A percentile compares a stretch with the other conserved stretches of the same genome.
These are phyloP conservation scores for Marmota flaviventris DNA, from an alignment of 2,113 vertebrate species.

Conservation along the genomic window DNA sequence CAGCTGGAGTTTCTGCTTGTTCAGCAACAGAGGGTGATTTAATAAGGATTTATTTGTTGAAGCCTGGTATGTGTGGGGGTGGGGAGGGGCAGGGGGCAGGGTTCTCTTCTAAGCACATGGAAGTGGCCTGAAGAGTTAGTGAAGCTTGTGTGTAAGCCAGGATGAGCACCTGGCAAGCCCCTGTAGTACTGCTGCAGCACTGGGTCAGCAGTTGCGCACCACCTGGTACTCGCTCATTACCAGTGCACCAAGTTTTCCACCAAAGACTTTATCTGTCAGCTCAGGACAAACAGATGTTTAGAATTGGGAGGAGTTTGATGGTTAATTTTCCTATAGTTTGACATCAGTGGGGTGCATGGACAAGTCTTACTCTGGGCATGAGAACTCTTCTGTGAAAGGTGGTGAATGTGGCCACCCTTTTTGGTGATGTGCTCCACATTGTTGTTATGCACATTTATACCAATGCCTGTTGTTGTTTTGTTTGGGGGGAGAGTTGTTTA, in stretches of 20 bases:
- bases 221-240: slow-evolving; percentile 79
- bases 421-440: slow-evolving; percentile 79
- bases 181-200: slow-evolving; percentile 72
- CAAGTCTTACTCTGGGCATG: slow-evolving; percentile 70
- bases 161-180: slow-evolving; percentile 75
- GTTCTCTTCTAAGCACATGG: slow-evolving; percentile 62
- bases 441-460: slow-evolving; percentile 81
- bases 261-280: slow-evolving; percentile 77
- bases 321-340: slow-evolving; percentile 84
- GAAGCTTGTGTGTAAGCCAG: slow-evolving; percentile 72
- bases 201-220: neutral
- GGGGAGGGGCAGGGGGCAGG: neutral
- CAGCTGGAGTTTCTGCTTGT: slow-evolving; percentile 82
- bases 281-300: slow-evolving; percentile 62
- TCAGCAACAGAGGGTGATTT: slow-evolving; percentile 85
- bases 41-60: slow-evolving; percentile 72
- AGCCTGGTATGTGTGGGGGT: slow-evolving; percentile 13
- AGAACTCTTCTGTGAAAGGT: slow-evolving; percentile 75
- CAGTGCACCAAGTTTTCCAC: slow-evolving; percentile 68
- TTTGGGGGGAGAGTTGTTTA: neutral
- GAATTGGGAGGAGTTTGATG: slow-evolving; percentile 75
- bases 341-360: slow-evolving; percentile 76
- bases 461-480: slow-evolving; percentile 69
- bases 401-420: slow-evolving; percentile 79
- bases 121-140: slow-evolving; percentile 72